Conservation (phyloP, 1,140 invertebrate species). For the Apolygus lucorum region DNA sequence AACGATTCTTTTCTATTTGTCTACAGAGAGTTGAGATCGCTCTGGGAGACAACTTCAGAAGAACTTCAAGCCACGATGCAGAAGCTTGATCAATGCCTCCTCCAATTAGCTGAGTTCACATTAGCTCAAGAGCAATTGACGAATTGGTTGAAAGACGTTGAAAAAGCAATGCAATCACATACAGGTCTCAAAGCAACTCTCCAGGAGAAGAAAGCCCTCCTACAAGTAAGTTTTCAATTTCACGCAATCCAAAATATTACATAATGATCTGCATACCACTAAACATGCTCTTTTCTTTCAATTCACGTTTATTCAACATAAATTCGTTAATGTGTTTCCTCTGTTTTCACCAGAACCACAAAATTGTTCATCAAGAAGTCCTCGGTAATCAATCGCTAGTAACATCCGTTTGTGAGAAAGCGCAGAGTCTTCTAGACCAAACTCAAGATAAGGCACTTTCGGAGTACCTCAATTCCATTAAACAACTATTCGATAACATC, state of each 20-base stretch:
- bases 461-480: slow-evolving; percentile 79
- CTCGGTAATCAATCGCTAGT: slow-evolving; percentile 82
- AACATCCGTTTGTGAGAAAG: slow-evolving; percentile 84
- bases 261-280: too few relatives aligned
- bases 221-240: slow-evolving; percentile 43
- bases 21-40: slow-evolving; percentile 58
- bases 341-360: slow-evolving; percentile 62
- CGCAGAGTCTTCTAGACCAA: slow-evolving; percentile 78
- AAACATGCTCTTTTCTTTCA: too few relatives aligned
- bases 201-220: slow-evolving; percentile 86
- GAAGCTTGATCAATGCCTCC: slow-evolving; percentile 77
- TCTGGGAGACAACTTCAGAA: slow-evolving; percentile 83
- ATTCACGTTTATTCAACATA: too few relatives aligned
- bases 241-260: too few relatives aligned
- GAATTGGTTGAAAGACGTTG: slow-evolving; percentile 85
- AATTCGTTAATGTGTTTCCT: too few relatives aligned
- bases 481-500: slow-evolving; percentile 79
- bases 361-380: slow-evolving; percentile 91
- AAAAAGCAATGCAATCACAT: slow-evolving; percentile 82
- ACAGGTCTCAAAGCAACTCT: slow-evolving; percentile 82
- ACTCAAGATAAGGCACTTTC: slow-evolving; percentile 79
- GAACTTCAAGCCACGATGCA: slow-evolving; percentile 66
- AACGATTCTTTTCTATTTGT: slow-evolving; percentile 10
- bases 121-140: slow-evolving; percentile 82
- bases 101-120: slow-evolving; percentile 82